These are phyloP conservation scores for Drosophila pegasa DNA, from an alignment of 2,888 invertebrate species.

Conservation along the genomic window DNA sequence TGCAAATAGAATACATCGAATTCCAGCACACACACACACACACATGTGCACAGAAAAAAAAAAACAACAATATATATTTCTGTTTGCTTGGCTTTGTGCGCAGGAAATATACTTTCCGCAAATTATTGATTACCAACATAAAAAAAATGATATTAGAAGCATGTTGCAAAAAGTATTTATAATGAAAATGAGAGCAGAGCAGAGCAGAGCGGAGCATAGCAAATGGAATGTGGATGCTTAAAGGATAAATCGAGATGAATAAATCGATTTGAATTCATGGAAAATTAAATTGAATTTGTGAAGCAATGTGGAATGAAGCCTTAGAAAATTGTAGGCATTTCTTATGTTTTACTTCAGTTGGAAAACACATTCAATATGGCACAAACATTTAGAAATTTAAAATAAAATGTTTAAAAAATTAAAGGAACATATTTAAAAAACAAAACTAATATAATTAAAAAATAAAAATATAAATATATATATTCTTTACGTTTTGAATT, in stretches of 20 bases:
- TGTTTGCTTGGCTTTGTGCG: constrained; percentile 5
- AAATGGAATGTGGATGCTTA: background rate
- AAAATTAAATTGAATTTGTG: constrained; percentile 1
- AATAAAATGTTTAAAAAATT: too few relatives aligned
- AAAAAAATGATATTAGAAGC: constrained; percentile 25
- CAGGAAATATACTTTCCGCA: constrained; percentile 49
- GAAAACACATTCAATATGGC: background rate
- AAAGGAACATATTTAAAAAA: too few relatives aligned
- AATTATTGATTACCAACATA: constrained; percentile 61
- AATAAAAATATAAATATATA: background rate
- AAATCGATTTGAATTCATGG: constrained; percentile 1
- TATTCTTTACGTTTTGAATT: background rate
- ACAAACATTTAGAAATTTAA: too few relatives aligned
- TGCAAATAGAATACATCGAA: constrained; percentile 8
- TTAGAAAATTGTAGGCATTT: background rate
- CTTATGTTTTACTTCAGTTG: background rate
- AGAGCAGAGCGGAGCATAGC: background rate
- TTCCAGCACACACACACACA: background rate
- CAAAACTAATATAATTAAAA: background rate
- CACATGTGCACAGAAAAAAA: background rate
- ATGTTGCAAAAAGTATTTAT: constrained; percentile 5
- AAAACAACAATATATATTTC: constrained; percentile 2
- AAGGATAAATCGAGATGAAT: background rate
- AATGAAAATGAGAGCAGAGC: constrained; percentile 6
- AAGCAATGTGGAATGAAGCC: background rate